phyloP scores from a whole-genome alignment of 2,888 invertebrate species.

The Calliphora vomitoria region DNA sequence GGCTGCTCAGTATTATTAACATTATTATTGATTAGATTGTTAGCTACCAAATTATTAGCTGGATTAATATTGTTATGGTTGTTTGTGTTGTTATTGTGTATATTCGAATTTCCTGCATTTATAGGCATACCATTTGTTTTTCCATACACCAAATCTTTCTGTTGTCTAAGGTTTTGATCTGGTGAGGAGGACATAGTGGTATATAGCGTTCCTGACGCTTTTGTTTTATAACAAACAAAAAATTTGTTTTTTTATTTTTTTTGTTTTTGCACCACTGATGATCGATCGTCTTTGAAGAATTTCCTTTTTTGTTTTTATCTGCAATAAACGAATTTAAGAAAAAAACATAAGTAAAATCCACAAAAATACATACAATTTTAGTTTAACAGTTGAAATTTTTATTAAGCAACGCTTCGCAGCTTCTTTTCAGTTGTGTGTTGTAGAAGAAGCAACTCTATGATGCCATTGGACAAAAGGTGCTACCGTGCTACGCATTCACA shows the following conservation, averaged over 20 bases:
- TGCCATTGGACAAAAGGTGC: constrained; percentile 79
- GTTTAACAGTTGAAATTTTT: background rate
- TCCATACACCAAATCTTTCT: constrained; percentile 53
- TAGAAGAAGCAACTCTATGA: constrained; percentile 68
- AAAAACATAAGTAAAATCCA: too few species aligned
- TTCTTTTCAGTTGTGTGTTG: constrained; percentile 33
- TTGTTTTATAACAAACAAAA: background rate
- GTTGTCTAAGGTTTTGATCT: constrained; percentile 55
- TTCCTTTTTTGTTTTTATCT: background rate
- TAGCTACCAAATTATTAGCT: constrained; percentile 24
- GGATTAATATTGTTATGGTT: constrained; percentile 41
- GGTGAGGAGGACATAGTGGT: constrained; percentile 62
- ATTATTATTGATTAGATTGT: constrained; percentile 85
- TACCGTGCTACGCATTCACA: constrained; percentile 84
- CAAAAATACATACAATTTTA: too few species aligned
- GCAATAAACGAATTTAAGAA: too few species aligned
- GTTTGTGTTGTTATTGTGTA: constrained; percentile 58
- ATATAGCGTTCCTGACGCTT: constrained; percentile 56
- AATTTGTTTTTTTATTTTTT: too few species aligned
- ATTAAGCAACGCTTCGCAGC: constrained; percentile 26
- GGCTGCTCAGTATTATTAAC: constrained; percentile 90
- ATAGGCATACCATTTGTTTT: constrained; percentile 36
- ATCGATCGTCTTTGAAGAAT: too few species aligned
- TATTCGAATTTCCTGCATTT: constrained; percentile 45
- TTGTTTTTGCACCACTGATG: background rate